Evolutionary conservation across 2,888 invertebrate species (phyloP).

Genomic region (Noctuana brunneofusca): DNA sequence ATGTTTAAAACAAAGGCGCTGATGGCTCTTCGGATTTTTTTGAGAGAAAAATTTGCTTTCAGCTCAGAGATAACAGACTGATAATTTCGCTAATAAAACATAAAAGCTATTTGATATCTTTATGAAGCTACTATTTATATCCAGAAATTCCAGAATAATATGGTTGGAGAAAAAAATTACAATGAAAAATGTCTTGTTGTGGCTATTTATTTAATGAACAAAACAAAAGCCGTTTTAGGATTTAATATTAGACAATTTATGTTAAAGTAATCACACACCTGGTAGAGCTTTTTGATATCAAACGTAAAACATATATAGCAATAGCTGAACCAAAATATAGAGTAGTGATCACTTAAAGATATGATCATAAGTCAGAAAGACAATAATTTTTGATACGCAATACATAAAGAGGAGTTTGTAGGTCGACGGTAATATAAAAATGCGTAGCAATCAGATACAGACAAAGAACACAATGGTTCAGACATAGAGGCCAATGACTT

Average conservation of each 20-base stretch:
- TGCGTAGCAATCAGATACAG: conserved; percentile 5
- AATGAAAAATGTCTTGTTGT: no score
- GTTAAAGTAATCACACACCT: no score
- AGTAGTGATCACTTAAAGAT: not conserved
- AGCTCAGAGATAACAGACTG: not conserved
- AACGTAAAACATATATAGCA: not conserved
- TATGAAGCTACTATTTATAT: not conserved
- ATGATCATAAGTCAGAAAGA: not conserved
- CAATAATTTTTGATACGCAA: not conserved
- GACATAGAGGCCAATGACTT: conserved; percentile 21
- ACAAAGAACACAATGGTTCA: conserved; percentile 20
- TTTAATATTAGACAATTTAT: no score
- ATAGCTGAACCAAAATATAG: not conserved
- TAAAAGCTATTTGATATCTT: no score
- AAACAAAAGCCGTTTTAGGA: no score
- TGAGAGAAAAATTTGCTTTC: conserved; percentile 8
- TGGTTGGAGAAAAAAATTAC: no score
- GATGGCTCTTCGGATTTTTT: conserved; percentile 15
- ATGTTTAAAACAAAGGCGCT: conserved; percentile 17
- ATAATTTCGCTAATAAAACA: conserved; percentile 5
- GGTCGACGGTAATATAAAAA: conserved; percentile 6
- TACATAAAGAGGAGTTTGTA: not conserved
- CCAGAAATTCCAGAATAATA: no score
- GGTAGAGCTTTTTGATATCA: no score
- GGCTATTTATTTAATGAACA: no score